Evolutionary conservation across 1,140 invertebrate genomes (phyloP).

Genomic region (Tetraneura akinire): DNA sequence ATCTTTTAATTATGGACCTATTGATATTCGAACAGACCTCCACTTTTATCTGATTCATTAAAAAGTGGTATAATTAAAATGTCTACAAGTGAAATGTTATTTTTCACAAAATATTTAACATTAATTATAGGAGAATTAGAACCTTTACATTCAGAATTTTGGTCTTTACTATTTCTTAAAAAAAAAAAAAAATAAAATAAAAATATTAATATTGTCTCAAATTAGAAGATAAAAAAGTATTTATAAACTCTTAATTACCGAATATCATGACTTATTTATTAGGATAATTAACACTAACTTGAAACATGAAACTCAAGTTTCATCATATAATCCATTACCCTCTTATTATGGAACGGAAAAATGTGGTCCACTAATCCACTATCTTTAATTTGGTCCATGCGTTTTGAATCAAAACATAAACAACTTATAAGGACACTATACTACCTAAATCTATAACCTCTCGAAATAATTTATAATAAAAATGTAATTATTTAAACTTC

Average conservation of each 20-base stretch:
- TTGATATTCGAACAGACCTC: conserved; percentile 6
- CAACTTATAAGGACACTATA: conserved; percentile 6
- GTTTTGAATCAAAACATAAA: conserved; percentile 41
- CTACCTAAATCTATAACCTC: conserved; percentile 11
- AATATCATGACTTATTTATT: background rate
- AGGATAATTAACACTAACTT: background rate
- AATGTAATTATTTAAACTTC: too few relatives aligned
- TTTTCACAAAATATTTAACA: background rate
- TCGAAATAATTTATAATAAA: too few relatives aligned
- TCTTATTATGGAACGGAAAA: background rate
- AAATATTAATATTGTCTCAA: background rate
- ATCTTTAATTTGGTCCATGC: conserved; percentile 5
- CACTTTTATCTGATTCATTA: background rate
- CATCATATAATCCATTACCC: conserved; percentile 28
- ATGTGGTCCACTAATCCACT: conserved; percentile 22
- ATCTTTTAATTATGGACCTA: conserved; percentile 9
- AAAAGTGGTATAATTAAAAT: background rate
- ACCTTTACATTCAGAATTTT: background rate
- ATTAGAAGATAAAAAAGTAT: background rate
- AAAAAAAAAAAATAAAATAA: conserved; percentile 9
- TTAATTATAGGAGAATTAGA: background rate
- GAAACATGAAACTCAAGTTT: conserved; percentile 31
- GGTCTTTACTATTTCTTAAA: too few relatives aligned
- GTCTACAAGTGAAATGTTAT: background rate
- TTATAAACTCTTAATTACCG: conserved; percentile 4